Conservation (phyloP, 2,888 invertebrate genomes). For the Tinea trinotella region DNA sequence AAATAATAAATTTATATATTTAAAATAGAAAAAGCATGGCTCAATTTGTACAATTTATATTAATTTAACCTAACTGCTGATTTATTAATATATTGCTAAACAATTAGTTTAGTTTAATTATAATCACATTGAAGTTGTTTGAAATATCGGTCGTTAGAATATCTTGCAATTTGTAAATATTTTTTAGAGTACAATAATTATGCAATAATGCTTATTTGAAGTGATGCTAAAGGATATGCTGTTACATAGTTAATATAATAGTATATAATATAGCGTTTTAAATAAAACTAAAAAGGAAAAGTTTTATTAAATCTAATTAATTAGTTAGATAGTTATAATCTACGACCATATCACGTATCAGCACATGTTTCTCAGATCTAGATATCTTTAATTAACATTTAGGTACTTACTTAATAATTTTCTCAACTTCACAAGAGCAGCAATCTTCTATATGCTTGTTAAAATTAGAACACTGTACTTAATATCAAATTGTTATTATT, state of each 20-base stretch:
- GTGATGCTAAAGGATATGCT: neutral
- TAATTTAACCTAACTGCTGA: neutral
- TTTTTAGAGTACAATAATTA: neutral
- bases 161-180: neutral
- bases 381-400: neutral
- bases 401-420: too few species aligned
- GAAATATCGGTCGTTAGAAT: neutral
- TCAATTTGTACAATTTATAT: neutral
- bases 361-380: slow-evolving; percentile 6
- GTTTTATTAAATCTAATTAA: neutral
- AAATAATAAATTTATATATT: neutral
- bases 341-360: slow-evolving; percentile 13
- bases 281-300: too few species aligned
- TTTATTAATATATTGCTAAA: neutral
- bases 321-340: slow-evolving; percentile 10
- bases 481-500: slow-evolving; percentile 31
- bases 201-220: neutral
- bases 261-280: neutral
- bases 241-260: neutral
- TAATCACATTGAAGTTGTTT: neutral
- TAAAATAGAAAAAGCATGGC: neutral
- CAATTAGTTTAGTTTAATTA: neutral
- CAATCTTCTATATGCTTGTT: neutral
- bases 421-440: neutral
- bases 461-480: slow-evolving; percentile 29